Base-by-base conservation (phyloP, 2,113 vertebrate species). In the Tachycineta bicolor region DNA sequence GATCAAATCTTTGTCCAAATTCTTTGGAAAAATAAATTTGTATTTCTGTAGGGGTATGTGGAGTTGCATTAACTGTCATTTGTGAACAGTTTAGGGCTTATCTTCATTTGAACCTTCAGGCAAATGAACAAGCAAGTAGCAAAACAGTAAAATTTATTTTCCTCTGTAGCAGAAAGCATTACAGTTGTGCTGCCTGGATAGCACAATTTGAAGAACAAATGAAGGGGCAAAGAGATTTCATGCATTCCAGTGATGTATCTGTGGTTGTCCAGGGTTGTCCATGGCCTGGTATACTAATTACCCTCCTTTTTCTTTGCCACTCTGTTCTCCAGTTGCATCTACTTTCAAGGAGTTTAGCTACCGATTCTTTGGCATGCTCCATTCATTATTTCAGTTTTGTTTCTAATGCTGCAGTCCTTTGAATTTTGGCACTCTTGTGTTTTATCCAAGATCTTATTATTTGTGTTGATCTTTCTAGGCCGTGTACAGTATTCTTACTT, bases 171-270 rank as follows among this genome's bases (percentile, higher is more conserved):
- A 44, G 68, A 85, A 93, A 64, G 52, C 23, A 3, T 31, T 91
- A 9, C 8, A 77, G 29, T 79, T 80, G 50, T 50, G 50, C 87
- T 85, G 50, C 67, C 82, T 86, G 67, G 56, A 69, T 47, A 70
- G 91, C 39, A 65, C 68, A 91, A 70, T 87, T 91, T 89, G 71
- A 89, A 75, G 77, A 53, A 91, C 84, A 93, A 89, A 90, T 95
- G 91, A 94, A 96, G 78, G 85, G 87, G 78, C 91, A 95, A 93
- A 86, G 85, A 87, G 83, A 96, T 96, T 93, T 96, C 92, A 93
- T 90, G 94, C 94, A 95, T 97, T 94, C 95, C 94, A 92, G 59
- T 74, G 90, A 49, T 77, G 79, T 71, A 83, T 94, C 93, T 94
- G 26, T 80, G 87, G 95, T 94, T 95, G 94, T 96, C 95, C 85